Conservation (phyloP, 2,797 vertebrate genomes). For the Crenichthys baileyi region DNA sequence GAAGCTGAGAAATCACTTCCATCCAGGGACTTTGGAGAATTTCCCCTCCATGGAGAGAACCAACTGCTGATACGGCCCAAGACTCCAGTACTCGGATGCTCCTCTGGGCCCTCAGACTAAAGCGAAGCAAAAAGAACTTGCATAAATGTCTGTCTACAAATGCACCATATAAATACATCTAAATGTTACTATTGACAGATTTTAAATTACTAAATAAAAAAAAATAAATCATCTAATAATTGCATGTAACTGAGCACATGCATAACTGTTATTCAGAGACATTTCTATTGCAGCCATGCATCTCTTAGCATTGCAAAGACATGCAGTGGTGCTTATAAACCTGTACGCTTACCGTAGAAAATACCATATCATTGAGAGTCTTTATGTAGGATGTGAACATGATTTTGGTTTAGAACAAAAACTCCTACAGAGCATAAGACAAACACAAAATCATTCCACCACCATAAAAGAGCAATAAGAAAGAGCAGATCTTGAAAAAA, state of each 20-base stretch:
- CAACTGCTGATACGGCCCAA: slow-evolving; percentile 80
- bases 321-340: slow-evolving; percentile 72
- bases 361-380: slow-evolving; percentile 84
- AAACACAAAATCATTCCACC: slow-evolving; percentile 72
- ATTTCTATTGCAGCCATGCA: slow-evolving; percentile 71
- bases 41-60: slow-evolving; percentile 75
- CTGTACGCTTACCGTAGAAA: slow-evolving; percentile 78
- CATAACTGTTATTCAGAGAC: slow-evolving; percentile 29
- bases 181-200: slow-evolving; percentile 23
- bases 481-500: slow-evolving; percentile 13
- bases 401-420: slow-evolving; percentile 79
- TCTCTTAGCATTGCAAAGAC: slow-evolving; percentile 65
- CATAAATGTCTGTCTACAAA: slow-evolving; percentile 13
- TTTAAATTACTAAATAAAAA: slow-evolving; percentile 3
- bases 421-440: slow-evolving; percentile 80
- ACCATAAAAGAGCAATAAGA: slow-evolving; percentile 38
- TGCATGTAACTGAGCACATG: slow-evolving; percentile 37
- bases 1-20: slow-evolving; percentile 52
- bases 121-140: slow-evolving; percentile 42
- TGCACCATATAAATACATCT: slow-evolving; percentile 30
- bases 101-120: slow-evolving; percentile 73
- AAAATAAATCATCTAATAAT: slow-evolving; percentile 9
- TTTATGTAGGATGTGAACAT: slow-evolving; percentile 82
- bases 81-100: slow-evolving; percentile 74
- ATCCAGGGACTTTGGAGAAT: slow-evolving; percentile 33